Evolutionary conservation across 1,140 invertebrate species (phyloP).

Genomic region (Muscidifurax raptorellus): DNA sequence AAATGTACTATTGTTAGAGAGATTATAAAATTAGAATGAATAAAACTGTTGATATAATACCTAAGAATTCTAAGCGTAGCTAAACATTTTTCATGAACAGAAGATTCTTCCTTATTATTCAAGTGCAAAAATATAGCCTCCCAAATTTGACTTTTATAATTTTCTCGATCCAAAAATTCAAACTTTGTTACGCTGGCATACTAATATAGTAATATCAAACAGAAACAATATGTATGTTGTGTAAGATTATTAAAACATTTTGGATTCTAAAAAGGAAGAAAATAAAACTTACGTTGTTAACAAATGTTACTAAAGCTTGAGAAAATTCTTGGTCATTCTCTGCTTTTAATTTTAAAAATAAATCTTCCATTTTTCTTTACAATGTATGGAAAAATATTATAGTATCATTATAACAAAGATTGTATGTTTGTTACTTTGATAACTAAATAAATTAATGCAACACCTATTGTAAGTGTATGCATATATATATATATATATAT

Average conservation of each 20-base stretch:
- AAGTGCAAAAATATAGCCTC: slow-evolving; percentile 75
- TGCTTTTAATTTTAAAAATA: slow-evolving; percentile 59
- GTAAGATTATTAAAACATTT: slow-evolving; percentile 26
- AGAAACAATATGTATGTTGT: slow-evolving; percentile 48
- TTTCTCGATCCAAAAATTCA: slow-evolving; percentile 73
- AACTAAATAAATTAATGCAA: background rate
- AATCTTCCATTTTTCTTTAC: slow-evolving; percentile 52
- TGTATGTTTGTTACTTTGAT: background rate
- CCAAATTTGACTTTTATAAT: slow-evolving; percentile 76
- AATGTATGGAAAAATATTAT: slow-evolving; percentile 34
- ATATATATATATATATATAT: background rate
- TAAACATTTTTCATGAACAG: slow-evolving; percentile 74
- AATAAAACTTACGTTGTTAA: slow-evolving; percentile 61
- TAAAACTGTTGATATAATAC: slow-evolving; percentile 67
- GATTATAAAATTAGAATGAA: background rate
- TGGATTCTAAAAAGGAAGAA: background rate
- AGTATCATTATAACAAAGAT: background rate
- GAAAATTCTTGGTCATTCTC: slow-evolving; percentile 58
- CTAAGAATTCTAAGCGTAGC: slow-evolving; percentile 77
- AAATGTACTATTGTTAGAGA: slow-evolving; percentile 32
- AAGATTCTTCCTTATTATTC: slow-evolving; percentile 65
- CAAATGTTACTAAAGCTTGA: slow-evolving; percentile 61
- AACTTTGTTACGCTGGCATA: slow-evolving; percentile 74
- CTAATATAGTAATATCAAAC: slow-evolving; percentile 69
- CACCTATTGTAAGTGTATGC: background rate